phyloP scores from a whole-genome alignment of 1,140 invertebrate species.

The Globodera ellingtonae region DNA sequence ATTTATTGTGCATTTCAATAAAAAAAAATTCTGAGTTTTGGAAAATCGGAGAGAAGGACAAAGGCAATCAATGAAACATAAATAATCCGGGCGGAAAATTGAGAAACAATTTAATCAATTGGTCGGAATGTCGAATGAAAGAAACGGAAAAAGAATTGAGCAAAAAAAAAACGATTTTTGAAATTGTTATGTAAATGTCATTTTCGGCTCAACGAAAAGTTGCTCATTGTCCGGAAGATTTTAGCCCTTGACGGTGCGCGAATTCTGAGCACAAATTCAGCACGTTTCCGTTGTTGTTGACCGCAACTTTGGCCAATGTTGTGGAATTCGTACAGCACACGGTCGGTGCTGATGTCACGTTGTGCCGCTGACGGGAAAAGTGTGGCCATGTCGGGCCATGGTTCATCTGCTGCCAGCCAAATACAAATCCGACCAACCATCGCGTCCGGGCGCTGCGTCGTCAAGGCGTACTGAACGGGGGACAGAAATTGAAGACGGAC shows the following conservation, averaged over 20 bases:
- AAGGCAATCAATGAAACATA: too few relatives aligned
- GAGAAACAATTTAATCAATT: too few relatives aligned
- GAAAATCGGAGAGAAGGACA: too few relatives aligned
- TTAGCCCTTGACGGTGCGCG: not conserved
- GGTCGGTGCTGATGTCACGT: not conserved
- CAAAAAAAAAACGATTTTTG: too few relatives aligned
- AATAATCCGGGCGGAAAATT: too few relatives aligned
- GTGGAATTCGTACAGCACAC: slow-evolving; percentile 1
- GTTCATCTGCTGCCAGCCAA: slow-evolving; percentile 5
- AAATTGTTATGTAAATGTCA: not conserved
- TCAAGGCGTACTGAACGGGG: not conserved
- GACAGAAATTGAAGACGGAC: not conserved
- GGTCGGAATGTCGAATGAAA: too few relatives aligned
- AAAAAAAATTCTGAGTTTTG: too few relatives aligned
- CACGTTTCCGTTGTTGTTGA: not conserved
- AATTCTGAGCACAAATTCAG: not conserved
- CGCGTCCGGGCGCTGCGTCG: not conserved
- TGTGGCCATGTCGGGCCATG: not conserved
- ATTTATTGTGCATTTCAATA: too few relatives aligned
- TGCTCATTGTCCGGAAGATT: not conserved
- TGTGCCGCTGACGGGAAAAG: not conserved
- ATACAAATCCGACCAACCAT: not conserved
- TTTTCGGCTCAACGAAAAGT: slow-evolving; percentile 8
- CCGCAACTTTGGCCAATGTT: not conserved
- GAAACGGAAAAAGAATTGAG: too few relatives aligned